Base-by-base conservation (phyloP, 2,797 vertebrate species). In the Crenuchus spilurus region DNA sequence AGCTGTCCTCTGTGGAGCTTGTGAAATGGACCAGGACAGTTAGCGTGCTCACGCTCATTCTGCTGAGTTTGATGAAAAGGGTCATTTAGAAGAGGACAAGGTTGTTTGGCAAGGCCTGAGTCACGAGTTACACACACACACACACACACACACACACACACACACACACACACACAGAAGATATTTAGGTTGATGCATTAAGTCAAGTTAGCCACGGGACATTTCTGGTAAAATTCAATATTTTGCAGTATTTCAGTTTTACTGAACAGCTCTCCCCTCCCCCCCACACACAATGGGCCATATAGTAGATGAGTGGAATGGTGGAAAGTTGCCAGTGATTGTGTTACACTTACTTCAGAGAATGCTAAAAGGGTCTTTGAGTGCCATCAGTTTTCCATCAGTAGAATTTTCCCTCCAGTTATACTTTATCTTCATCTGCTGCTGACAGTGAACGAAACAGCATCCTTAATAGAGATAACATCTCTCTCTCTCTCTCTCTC, bases 351-450 rank as follows among this genome's bases (percentile, higher is more conserved):
- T 55, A n/a, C 64, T 72, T 58, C 62, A 46, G 26, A 8, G 67
- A 80, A 67, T 63, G 61, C 62, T 57, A 39, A 77, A 37, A 26
- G 42, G 24, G 68, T 63, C n/a, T 75, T 51, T 26, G 51, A 70
- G 41, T 66, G 60, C 69, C 58, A n/a, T 20, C 9, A 41, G 11
- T 61, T 74, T 80, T 77, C 67, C 79, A 77, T 68, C 67, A 55
- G 41, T 8, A 9, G 44, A 58, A 57, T 55, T 48, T 42, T 49
- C 44, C 75, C 69, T 33, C 61, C 58, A 62, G 70, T 69, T 16
- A 69, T 55, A 48, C 37, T 65, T 63, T 28, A 61, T 72, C 39
- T 60, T 54, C n/a, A 61, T 71, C 46, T 49, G 13, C 24, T 61
- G 24, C 20, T n/a, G n/a, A n/a, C n/a, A n/a, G n/a, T n/a, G n/a